Evolutionary conservation across 2,113 vertebrate genomes (phyloP).

Genomic region (Glaucomys volans): DNA sequence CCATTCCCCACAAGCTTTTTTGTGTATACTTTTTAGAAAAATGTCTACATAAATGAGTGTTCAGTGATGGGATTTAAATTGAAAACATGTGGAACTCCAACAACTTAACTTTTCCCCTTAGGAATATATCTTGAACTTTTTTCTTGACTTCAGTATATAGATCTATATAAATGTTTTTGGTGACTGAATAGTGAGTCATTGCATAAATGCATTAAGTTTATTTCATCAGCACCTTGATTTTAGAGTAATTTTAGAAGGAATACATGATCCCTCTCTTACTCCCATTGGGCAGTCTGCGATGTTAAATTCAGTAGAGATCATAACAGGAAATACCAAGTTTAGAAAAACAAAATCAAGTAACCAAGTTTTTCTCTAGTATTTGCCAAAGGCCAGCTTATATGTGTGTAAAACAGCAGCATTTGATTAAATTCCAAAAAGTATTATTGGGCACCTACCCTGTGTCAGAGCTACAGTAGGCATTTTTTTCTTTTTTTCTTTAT

Average conservation of each 20-base stretch:
- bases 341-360: background rate
- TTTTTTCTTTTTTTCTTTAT: no score
- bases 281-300: background rate
- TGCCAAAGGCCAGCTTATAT: background rate
- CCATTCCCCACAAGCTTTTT: background rate
- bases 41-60: background rate
- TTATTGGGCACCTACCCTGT: background rate
- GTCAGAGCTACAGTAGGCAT: background rate
- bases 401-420: no score
- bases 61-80: background rate
- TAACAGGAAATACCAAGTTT: background rate
- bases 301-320: background rate
- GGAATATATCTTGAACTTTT: background rate
- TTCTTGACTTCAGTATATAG: background rate
- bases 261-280: background rate
- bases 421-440: background rate
- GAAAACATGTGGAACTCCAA: background rate
- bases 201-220: background rate
- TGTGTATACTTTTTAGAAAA: background rate
- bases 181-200: background rate
- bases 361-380: background rate
- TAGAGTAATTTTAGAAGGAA: background rate
- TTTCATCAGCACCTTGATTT: background rate
- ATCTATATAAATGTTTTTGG: background rate
- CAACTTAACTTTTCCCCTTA: background rate